Base-by-base conservation (phyloP, 2,888 invertebrate genomes). In the Protonemura montana region DNA sequence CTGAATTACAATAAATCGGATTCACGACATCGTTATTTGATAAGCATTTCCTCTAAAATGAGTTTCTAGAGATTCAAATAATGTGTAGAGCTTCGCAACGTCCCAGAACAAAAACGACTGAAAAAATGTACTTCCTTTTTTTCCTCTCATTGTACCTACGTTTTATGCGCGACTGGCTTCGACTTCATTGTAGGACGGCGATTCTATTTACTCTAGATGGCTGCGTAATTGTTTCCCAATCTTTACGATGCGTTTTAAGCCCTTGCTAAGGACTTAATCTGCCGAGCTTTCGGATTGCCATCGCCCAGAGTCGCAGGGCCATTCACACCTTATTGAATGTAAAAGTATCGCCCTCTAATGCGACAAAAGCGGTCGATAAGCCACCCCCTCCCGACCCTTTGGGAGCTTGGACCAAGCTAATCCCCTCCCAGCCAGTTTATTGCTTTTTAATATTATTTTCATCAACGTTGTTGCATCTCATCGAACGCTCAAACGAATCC, bases 221-320 rank as follows among this genome's bases (percentile, higher is more conserved):
- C 59, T 59, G 21, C 16, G 59, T 59, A 59, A 59, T 59, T 59
- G 59, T 59, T 59, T 59, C 59, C 59, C 59, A 59, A 59, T 59
- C 59, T 59, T 59, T 59, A 59, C 59, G 59, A 59, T 59, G 59
- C 59, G 59, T 59, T 59, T 35, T 59, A 59, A 59, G 59, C 59
- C 59, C 59, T 10, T 59, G 59, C 59, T 59, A 59, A 59, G 59
- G 16, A 59, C 16, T 59, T 59, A 59, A 59, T 59, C 59, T 21
- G 59, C 59, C 1, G 59, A 21, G 59, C 59, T 59, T 59, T 59
- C 59, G 59, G 59, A 59, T 59, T 59, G 59, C 59, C 21, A 59
- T 59, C 59, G 59, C 16, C 59, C 21, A 21, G 59, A 59, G 59
- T 21, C 59, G 59, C 13, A 13, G 59, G 1, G 21, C 16, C 59